Conservation (phyloP, 37 sponge, comb jelly and placozoan genomes). For the Diacarnus erythraeanus region DNA sequence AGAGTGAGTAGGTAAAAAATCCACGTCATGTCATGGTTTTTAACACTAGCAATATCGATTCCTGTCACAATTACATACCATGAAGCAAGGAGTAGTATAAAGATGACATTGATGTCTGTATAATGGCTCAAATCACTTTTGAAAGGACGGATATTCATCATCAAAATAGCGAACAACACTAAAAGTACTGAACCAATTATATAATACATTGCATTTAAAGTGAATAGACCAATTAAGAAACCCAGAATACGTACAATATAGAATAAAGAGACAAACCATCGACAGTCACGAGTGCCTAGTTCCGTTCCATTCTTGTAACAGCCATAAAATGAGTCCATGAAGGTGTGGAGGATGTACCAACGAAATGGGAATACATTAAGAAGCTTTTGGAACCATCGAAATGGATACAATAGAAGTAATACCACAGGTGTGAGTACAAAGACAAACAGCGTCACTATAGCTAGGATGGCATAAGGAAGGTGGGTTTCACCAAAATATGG, state of each 20-base stretch:
- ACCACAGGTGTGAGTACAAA: conserved; percentile 47
- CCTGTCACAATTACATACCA: not conserved
- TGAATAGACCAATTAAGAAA: conserved; percentile 17
- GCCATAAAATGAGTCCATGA: conserved; percentile 59
- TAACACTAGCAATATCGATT: not conserved
- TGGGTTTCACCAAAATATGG: conserved; percentile 32
- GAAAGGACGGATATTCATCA: not conserved
- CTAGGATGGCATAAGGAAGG: conserved; percentile 43
- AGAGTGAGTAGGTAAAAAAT: not conserved
- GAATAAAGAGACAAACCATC: conserved; percentile 56
- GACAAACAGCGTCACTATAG: not conserved
- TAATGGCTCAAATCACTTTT: not conserved
- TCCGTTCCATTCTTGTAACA: conserved; percentile 70
- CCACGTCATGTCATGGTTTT: no score
- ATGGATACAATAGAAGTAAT: conserved; percentile 28
- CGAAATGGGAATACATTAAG: not conserved
- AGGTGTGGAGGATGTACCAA: conserved; percentile 5
- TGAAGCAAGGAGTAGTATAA: conserved; percentile 9
- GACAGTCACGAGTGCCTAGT: conserved; percentile 23
- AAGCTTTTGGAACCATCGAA: not conserved
- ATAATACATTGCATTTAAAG: not conserved
- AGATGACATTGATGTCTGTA: not conserved
- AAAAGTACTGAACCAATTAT: not conserved
- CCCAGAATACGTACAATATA: conserved; percentile 30
- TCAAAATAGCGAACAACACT: not conserved